Conservation (phyloP, 2,113 vertebrate species). For the Pteruthius melanotis region DNA sequence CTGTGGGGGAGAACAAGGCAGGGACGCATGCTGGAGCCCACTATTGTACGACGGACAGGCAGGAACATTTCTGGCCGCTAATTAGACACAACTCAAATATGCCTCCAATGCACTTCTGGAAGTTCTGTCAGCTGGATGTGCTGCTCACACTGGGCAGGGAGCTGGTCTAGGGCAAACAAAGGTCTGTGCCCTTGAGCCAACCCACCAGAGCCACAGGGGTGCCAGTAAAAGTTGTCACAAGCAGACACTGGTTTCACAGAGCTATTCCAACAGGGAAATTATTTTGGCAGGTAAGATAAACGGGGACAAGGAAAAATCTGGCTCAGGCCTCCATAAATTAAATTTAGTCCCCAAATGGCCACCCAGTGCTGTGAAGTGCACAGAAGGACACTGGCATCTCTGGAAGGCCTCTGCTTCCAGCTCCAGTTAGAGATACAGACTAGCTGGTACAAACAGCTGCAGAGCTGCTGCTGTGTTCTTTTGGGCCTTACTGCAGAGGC, state of each 20-base stretch:
- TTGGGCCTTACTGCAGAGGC: not conserved
- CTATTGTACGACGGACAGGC: not conserved
- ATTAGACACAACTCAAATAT: not conserved
- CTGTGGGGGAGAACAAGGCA: slow-evolving; percentile 61
- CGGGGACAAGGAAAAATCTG: not conserved
- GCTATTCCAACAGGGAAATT: not conserved
- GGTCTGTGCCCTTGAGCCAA: not conserved
- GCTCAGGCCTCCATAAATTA: not conserved
- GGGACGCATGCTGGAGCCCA: not conserved
- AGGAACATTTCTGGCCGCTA: not conserved
- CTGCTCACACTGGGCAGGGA: not conserved
- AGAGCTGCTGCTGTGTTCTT: not conserved
- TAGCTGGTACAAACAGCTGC: not conserved
- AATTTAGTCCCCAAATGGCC: not conserved
- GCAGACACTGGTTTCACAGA: not conserved
- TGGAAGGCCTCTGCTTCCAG: not conserved
- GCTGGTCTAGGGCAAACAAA: not conserved
- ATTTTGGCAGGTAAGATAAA: not conserved
- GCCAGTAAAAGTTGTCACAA: not conserved
- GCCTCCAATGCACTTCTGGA: not conserved
- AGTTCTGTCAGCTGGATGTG: not conserved
- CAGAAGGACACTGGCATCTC: not conserved
- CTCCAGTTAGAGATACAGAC: not conserved
- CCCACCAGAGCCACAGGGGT: not conserved
- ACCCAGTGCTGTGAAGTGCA: not conserved